Evolutionary conservation across 1,140 invertebrate genomes (phyloP).

Genomic region (Solenopsis fugax): DNA sequence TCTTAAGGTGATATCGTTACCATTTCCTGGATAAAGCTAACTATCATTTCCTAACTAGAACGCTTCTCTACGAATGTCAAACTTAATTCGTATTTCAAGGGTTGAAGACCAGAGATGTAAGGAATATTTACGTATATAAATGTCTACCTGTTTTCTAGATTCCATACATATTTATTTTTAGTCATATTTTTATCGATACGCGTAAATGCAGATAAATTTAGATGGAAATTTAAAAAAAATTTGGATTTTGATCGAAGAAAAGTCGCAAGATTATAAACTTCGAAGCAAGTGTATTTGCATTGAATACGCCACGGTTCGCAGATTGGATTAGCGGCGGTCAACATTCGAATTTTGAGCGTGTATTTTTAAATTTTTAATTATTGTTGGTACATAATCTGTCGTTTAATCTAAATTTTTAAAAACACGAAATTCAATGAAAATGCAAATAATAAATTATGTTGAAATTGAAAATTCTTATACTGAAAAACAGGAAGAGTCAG

Average conservation of each 20-base stretch:
- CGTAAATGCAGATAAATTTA: not conserved
- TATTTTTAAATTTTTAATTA: not conserved
- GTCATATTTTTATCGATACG: not conserved
- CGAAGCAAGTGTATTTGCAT: no score
- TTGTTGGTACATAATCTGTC: not conserved
- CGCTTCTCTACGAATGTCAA: constrained; percentile 6
- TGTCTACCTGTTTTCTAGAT: not conserved
- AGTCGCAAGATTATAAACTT: not conserved
- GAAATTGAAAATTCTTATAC: not conserved
- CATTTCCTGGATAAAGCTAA: constrained; percentile 11
- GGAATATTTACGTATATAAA: not conserved
- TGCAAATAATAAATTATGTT: not conserved
- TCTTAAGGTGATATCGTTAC: not conserved
- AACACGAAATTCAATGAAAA: not conserved
- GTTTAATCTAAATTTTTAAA: not conserved
- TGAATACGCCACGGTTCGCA: not conserved
- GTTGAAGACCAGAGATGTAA: not conserved
- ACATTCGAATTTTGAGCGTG: not conserved
- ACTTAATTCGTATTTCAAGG: not conserved
- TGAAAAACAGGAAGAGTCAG: not conserved
- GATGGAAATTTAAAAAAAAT: not conserved
- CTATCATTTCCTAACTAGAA: constrained; percentile 10
- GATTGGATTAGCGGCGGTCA: not conserved
- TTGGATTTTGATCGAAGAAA: not conserved
- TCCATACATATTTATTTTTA: not conserved